A percentile compares a stretch with the other conserved stretches of the same genome.
These are phyloP conservation scores for Campopleginae sp. DNA, from an alignment of 2,888 invertebrate species.

Conservation along the genomic window DNA sequence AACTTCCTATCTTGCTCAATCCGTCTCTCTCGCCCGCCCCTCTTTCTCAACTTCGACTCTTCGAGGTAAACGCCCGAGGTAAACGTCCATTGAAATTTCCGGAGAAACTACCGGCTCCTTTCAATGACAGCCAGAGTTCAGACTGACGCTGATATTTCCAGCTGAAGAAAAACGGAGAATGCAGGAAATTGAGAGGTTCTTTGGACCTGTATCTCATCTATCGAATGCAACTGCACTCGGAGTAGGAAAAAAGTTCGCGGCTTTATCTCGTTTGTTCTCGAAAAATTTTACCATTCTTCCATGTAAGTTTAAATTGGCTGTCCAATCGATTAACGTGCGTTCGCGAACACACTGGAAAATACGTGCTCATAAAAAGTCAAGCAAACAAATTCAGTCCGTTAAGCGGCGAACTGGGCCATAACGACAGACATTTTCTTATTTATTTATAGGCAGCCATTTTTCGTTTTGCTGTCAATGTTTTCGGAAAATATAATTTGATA, in stretches of 20 bases:
- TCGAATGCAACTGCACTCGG: background rate
- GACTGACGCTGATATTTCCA: slow-evolving; percentile 46
- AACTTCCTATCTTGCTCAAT: slow-evolving; percentile 25
- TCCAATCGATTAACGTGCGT: background rate
- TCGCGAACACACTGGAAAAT: background rate
- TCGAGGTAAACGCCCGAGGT: slow-evolving; percentile 14
- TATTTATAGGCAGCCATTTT: too few relatives aligned
- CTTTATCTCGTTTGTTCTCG: background rate
- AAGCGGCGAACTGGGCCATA: too few relatives aligned
- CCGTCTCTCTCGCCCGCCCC: slow-evolving; percentile 14
- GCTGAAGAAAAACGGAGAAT: slow-evolving; percentile 21
- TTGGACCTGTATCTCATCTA: slow-evolving; percentile 18
- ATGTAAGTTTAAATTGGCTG: background rate
- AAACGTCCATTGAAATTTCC: slow-evolving; percentile 46
- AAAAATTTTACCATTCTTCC: background rate
- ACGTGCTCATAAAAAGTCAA: too few relatives aligned
- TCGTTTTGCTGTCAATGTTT: too few relatives aligned
- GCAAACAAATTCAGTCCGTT: too few relatives aligned
- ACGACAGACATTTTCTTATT: too few relatives aligned
- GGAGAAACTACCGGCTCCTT: slow-evolving; percentile 42
- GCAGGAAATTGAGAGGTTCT: slow-evolving; percentile 6
- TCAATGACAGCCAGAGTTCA: slow-evolving; percentile 6
- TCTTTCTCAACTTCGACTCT: slow-evolving; percentile 1
- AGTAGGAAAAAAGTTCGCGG: background rate
- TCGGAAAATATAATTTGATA: too few relatives aligned